Percentiles rank a stretch among this genome's conserved stretches.
phyloP scores from a whole-genome alignment of 2,888 invertebrate genomes.

The Griposia aprilina region DNA sequence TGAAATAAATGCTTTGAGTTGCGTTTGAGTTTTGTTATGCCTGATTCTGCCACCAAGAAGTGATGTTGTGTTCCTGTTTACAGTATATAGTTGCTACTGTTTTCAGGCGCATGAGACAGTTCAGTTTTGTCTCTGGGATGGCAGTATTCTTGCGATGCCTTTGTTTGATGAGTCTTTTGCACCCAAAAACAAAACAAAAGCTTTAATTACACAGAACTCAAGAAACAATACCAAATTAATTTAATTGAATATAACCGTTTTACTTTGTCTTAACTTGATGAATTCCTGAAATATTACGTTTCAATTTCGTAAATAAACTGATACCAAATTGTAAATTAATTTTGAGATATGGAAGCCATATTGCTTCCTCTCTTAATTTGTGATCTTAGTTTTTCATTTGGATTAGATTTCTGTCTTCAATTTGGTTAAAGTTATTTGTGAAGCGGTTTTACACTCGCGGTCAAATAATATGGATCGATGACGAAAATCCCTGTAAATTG shows the following conservation, averaged over 20 bases:
- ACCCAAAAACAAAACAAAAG: neutral
- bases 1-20: no score
- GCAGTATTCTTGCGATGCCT: no score
- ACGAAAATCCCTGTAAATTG: no score
- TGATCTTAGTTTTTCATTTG: neutral
- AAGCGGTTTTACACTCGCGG: no score
- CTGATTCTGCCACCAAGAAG: neutral
- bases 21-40: no score
- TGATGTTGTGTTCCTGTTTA: neutral
- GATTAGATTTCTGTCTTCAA: neutral
- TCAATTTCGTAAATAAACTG: slow-evolving; percentile 2
- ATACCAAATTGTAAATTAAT: neutral
- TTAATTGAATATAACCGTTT: neutral
- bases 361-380: neutral
- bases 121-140: neutral
- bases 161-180: neutral
- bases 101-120: neutral
- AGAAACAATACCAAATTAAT: slow-evolving; percentile 2
- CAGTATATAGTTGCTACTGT: neutral
- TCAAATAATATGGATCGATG: no score
- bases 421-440: neutral
- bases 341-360: neutral
- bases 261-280: neutral
- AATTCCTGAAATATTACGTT: slow-evolving; percentile 7
- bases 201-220: neutral